Conservation (phyloP, 2,113 vertebrate genomes). For the Lophius piscatorius region DNA sequence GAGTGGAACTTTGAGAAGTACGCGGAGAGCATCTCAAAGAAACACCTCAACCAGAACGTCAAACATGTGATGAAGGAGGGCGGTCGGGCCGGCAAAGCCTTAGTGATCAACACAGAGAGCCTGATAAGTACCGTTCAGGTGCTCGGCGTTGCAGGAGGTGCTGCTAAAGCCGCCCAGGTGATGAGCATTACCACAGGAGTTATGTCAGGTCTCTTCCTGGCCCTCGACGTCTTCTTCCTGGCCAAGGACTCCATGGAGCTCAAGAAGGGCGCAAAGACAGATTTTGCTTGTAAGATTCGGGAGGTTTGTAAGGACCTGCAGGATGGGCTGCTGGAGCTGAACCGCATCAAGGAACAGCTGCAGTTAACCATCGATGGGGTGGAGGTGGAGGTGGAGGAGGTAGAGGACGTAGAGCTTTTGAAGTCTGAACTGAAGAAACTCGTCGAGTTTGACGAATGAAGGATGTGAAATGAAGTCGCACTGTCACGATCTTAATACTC, state of each 20-base stretch:
- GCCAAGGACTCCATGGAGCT: constrained; percentile 79
- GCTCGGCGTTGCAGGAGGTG: constrained; percentile 65
- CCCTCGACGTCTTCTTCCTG: constrained; percentile 80
- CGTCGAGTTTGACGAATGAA: constrained; percentile 56
- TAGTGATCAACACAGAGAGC: constrained; percentile 73
- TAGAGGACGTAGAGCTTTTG: constrained; percentile 47
- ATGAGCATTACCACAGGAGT: constrained; percentile 75
- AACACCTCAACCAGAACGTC: constrained; percentile 76
- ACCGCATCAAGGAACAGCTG: constrained; percentile 73
- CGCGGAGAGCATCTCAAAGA: constrained; percentile 71
- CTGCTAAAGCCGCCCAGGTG: constrained; percentile 72
- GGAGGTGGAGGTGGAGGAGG: constrained; percentile 68
- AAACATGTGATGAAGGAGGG: constrained; percentile 79
- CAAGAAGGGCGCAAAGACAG: constrained; percentile 75
- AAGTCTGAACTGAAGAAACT: constrained; percentile 67
- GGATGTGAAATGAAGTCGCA: no score
- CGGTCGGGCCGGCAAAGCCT: constrained; percentile 75
- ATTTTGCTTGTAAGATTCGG: constrained; percentile 77
- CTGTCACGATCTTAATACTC: no score
- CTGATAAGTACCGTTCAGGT: constrained; percentile 77
- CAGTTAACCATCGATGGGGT: constrained; percentile 77
- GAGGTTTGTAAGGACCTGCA: constrained; percentile 77
- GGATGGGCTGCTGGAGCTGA: constrained; percentile 74
- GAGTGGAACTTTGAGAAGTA: constrained; percentile 79
- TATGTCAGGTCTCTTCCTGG: constrained; percentile 80